Percentiles rank a stretch among this genome's conserved stretches.
phyloP scores from a whole-genome alignment of 1,140 invertebrate genomes.

The Dermatophagoides farinae region DNA sequence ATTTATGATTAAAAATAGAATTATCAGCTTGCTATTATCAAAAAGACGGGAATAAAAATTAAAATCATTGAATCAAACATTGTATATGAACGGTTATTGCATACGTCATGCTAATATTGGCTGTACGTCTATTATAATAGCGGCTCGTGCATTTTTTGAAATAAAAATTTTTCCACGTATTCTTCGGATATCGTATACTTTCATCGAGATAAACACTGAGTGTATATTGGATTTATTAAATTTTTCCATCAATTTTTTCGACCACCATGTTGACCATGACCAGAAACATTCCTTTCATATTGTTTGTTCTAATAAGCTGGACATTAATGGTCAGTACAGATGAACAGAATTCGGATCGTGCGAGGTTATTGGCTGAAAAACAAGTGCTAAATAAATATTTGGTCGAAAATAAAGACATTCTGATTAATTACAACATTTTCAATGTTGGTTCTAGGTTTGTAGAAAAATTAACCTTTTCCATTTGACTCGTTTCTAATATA shows the following conservation, averaged over 20 bases:
- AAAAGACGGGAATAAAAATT: too few species aligned
- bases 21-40: too few species aligned
- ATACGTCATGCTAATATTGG: too few species aligned
- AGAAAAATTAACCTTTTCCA: constrained; percentile 5
- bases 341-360: constrained; percentile 22
- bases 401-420: constrained; percentile 91
- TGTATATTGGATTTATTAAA: too few species aligned
- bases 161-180: too few species aligned
- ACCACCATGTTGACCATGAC: neutral
- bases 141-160: too few species aligned
- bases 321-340: constrained; percentile 4
- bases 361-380: constrained; percentile 30
- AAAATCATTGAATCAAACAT: too few species aligned
- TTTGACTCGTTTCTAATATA: neutral
- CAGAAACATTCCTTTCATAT: neutral
- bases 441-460: constrained; percentile 34
- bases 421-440: constrained; percentile 54
- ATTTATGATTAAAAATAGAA: too few species aligned
- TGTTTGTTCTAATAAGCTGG: neutral
- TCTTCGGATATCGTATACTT: too few species aligned
- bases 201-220: too few species aligned
- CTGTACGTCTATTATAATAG: too few species aligned
- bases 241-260: neutral
- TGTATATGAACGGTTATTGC: too few species aligned
- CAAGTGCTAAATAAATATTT: constrained; percentile 81